Evolutionary conservation across 2,113 vertebrate genomes (phyloP), one percentile per base, ranked within the genome.

Genomic region (Heteronetta atricapilla): DNA sequence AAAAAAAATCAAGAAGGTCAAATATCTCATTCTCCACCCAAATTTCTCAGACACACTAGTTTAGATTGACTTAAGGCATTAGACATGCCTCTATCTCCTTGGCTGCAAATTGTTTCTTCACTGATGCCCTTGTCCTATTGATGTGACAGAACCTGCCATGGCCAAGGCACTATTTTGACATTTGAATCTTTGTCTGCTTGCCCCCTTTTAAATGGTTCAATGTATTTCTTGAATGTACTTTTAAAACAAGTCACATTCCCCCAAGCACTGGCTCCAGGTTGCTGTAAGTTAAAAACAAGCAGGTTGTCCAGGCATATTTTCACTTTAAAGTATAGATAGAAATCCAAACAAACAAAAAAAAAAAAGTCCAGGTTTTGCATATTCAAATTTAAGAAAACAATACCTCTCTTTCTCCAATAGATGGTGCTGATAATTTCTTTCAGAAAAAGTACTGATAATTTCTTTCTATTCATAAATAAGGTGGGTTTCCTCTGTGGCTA

Each of bases 361-460:
- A 48, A 44, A 15, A 2, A 8, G 29, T 34, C 33, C 50, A 50
- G 23, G 29, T 62, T 86, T 77, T 83, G 26, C 84, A 91, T 92
- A 77, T 77, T 82, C 77, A 75, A 68, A 94, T 82, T 34, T 55
- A 92, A 86, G 33, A 78, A 82, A 34, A 28, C 64, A 78, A 58
- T 86, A 31, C 84, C 76, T 86, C 78, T 20, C 11, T 58, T 92
- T 90, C 93, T 80, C 94, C 93, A 93, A 93, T 76, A 96, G 92
- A 93, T 97, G 94, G 90, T 95, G 96, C 95, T 96, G 80, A 96
- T 81, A 96, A 90, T 93, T 81, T 79, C 70, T 86, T 34, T 75
- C 82, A 90, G 62, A 33, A 69, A 77, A 25, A 38, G 88, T 94
- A 93, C 94, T 95, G 73, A 95, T 83, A 96, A 90, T 93, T 84